Base-by-base conservation (phyloP, 1,140 invertebrate species). In the Eurosta solidaginis region DNA sequence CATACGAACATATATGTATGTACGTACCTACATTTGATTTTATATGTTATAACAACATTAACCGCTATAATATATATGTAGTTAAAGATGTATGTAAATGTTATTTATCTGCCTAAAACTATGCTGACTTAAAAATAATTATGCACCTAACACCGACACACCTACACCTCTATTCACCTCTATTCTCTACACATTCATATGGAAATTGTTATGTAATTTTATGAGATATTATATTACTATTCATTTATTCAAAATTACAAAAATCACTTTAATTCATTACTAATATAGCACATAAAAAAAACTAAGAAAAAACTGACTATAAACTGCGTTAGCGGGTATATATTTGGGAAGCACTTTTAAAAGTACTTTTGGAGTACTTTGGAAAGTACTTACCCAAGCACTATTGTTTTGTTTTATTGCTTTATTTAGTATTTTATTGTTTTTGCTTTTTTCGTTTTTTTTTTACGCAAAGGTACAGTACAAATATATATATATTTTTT, bases 351-450 rank as follows among this genome's bases (percentile, higher is more conserved):
- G 59, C 59, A 68, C 59, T 68, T 68, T 68, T 68, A n/a, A 68
- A 68, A 68, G 59, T n/a, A 68, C 59, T 68, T 68, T 68, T 68
- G 59, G 33, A 68, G 59, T 68, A 68, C 59, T 68, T 68, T 68
- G 36, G 59, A 68, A 68, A 68, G 59, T 68, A 68, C 59, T 68
- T 68, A 40, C 59, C 59, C 59, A 68, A 68, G 59, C 59, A 22
- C 59, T 68, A 68, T 2, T n/a, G n/a, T n/a, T n/a, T 36, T 63
- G 27, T 63, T 63, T 36, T n/a, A 4, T 3, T 6, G 17, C 5
- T 63, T 59, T 22, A 49, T 17, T 27, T 45, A 42, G 2, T 27
- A 45, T 47, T 27, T 47, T 45, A 36, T 68, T 74, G 20, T 14
- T 33, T 25, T 47, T 74, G 10, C 45, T 29, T 6, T 74, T 29